phyloP scores from a whole-genome alignment of 2,113 vertebrate genomes.

The Cyprinodon tularosa region DNA sequence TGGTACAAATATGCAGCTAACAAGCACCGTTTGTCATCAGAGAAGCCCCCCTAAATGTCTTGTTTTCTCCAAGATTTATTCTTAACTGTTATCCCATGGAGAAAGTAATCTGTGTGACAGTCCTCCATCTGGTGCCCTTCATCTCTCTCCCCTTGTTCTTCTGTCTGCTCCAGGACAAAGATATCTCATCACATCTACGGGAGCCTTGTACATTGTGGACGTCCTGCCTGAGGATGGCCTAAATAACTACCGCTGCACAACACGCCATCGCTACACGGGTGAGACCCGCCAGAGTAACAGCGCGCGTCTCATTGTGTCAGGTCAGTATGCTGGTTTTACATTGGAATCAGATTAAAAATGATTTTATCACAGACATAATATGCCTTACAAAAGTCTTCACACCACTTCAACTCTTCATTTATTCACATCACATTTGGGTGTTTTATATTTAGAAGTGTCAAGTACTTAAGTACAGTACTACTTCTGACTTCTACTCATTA shows the following conservation, averaged over 20 bases:
- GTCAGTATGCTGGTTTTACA: slow-evolving; percentile 68
- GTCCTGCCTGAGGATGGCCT: slow-evolving; percentile 98
- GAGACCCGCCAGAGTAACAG: slow-evolving; percentile 99
- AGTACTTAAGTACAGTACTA: too few species aligned
- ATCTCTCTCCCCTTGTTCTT: slow-evolving; percentile 3
- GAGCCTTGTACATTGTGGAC: slow-evolving; percentile 99
- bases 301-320: slow-evolving; percentile 95
- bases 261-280: slow-evolving; percentile 95
- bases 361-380: too few species aligned
- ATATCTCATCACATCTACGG: slow-evolving; percentile 98
- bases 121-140: slow-evolving; percentile 8
- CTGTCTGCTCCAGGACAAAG: slow-evolving; percentile 88
- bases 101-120: slow-evolving; percentile 27
- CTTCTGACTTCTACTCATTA: too few species aligned
- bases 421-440: not conserved
- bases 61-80: slow-evolving; percentile 10
- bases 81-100: slow-evolving; percentile 19
- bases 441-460: too few species aligned
- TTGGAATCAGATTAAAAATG: not conserved
- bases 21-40: not conserved
- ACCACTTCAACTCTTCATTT: not conserved
- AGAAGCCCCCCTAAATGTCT: slow-evolving; percentile 8
- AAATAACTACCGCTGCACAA: slow-evolving; percentile 98
- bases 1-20: not conserved
- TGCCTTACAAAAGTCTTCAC: not conserved